Conservation (phyloP, 2,113 vertebrate genomes). For the Geococcyx californianus region DNA sequence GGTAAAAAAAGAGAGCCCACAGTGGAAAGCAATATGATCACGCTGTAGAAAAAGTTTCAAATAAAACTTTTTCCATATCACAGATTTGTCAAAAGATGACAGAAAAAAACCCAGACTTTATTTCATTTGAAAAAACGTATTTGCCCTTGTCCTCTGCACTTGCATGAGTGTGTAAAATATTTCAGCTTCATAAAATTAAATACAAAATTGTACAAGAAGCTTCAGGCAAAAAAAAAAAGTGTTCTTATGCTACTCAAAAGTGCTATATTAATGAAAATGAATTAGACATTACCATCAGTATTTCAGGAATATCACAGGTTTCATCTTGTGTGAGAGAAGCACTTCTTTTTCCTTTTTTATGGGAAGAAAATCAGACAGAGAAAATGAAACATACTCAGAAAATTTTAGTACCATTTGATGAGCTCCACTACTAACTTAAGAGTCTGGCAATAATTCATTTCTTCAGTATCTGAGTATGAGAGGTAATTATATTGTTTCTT, state of each 20-base stretch:
- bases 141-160: neutral
- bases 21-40: neutral
- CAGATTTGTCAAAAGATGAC: neutral
- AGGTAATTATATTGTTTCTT: neutral
- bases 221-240: neutral
- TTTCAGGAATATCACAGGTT: conserved; percentile 39
- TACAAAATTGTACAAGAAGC: neutral
- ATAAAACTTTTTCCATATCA: neutral
- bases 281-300: conserved; percentile 41
- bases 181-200: neutral
- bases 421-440: neutral
- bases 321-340: neutral
- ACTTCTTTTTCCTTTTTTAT: neutral
- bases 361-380: neutral
- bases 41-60: neutral
- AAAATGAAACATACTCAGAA: neutral
- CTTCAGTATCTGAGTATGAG: neutral
- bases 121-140: neutral
- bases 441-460: neutral
- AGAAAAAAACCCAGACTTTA: neutral
- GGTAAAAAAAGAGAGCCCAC: neutral
- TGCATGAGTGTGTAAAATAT: neutral
- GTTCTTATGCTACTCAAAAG: neutral
- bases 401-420: neutral
- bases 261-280: neutral